Percentiles rank a stretch among this genome's conserved stretches.
phyloP scores from a whole-genome alignment of 2,113 vertebrate species.

The Argyrosomus japonicus region DNA sequence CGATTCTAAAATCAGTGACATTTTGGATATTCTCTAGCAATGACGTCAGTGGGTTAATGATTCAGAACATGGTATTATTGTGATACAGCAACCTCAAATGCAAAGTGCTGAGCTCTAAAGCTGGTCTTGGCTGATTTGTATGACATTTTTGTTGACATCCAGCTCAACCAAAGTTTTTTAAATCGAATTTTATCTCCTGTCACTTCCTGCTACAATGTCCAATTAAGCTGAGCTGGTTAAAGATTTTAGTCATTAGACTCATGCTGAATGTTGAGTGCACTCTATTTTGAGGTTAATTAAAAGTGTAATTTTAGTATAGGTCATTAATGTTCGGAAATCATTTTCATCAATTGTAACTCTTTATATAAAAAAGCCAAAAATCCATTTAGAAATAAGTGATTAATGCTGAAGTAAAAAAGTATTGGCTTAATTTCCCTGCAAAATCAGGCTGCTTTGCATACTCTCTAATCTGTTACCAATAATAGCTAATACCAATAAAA shows the following conservation, averaged over 20 bases:
- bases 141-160: conserved; percentile 5
- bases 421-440: conserved; percentile 1
- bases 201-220: not conserved
- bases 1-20: conserved; percentile 7
- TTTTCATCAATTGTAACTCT: conserved; percentile 47
- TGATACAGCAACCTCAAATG: not conserved
- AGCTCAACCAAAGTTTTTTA: not conserved
- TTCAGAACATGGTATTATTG: not conserved
- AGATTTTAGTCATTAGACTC: conserved; percentile 12
- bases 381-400: conserved; percentile 43
- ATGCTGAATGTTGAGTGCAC: conserved; percentile 44
- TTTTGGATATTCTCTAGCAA: not conserved
- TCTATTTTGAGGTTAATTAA: conserved; percentile 78
- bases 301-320: conserved; percentile 71
- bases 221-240: conserved; percentile 21
- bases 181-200: conserved; percentile 13
- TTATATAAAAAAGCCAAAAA: conserved; percentile 8
- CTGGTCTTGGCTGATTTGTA: not conserved
- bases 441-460: not conserved
- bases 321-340: conserved; percentile 63
- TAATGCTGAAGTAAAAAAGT: not conserved
- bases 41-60: not conserved
- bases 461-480: not conserved
- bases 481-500: not conserved
- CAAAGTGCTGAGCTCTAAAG: not conserved